A percentile compares a stretch with the other conserved stretches of the same genome.
Evolutionary conservation across 1,140 invertebrate species (phyloP).

Genomic region (Sycobia sp.): DNA sequence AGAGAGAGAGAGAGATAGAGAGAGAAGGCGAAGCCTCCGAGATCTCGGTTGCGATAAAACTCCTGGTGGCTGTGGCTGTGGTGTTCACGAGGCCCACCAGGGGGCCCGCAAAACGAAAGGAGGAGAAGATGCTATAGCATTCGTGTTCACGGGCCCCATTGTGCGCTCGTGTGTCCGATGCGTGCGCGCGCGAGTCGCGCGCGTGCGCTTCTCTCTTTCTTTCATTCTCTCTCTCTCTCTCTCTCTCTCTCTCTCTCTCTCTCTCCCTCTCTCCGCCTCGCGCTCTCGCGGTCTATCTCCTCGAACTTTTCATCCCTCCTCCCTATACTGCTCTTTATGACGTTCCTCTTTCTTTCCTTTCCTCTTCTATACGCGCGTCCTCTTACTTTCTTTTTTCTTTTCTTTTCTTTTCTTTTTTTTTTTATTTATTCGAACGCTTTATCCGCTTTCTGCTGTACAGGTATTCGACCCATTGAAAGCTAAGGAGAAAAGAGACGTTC

Average conservation of each 20-base stretch:
- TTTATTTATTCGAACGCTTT: conserved; percentile 23
- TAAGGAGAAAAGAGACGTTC: conserved; percentile 26
- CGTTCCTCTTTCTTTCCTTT: background rate
- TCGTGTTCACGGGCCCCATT: conserved; percentile 6
- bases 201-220: conserved; percentile 19
- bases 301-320: too few species aligned
- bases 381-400: too few species aligned
- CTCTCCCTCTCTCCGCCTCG: background rate
- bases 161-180: background rate
- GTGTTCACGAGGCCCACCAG: conserved; percentile 50
- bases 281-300: conserved; percentile 11
- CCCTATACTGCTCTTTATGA: too few species aligned
- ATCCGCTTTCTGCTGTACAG: background rate
- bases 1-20: too few species aligned
- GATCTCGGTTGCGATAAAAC: conserved; percentile 48
- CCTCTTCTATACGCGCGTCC: too few species aligned
- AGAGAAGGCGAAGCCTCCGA: background rate
- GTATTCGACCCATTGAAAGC: conserved; percentile 38
- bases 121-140: background rate
- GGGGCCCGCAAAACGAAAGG: conserved; percentile 43
- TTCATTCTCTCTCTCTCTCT: conserved; percentile 20
- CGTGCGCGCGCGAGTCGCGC: conserved; percentile 21
- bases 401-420: too few species aligned
- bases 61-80: conserved; percentile 34
- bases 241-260: conserved; percentile 5